Evolutionary conservation across 2,888 invertebrate genomes (phyloP).

Genomic region (Leptinotarsa haldemani): DNA sequence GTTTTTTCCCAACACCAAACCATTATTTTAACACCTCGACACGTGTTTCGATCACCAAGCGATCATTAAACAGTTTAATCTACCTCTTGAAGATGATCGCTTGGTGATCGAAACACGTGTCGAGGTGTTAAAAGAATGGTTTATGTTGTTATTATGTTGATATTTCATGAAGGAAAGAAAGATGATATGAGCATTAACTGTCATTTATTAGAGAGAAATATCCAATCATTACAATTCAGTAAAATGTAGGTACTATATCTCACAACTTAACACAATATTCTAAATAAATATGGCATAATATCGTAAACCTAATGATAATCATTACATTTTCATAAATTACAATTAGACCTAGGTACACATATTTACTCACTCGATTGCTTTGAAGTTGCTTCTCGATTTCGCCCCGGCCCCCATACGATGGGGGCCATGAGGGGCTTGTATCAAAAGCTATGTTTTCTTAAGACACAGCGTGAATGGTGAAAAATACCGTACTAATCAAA

Average conservation of each 20-base stretch:
- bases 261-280: constrained; percentile 51
- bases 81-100: too few species aligned
- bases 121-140: too few species aligned
- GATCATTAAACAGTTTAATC: too few species aligned
- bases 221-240: constrained; percentile 53
- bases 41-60: too few species aligned
- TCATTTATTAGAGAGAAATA: constrained; percentile 57
- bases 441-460: constrained; percentile 58
- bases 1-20: too few species aligned
- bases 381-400: constrained; percentile 53
- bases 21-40: too few species aligned
- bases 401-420: constrained; percentile 35
- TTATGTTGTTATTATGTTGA: too few species aligned
- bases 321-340: constrained; percentile 45
- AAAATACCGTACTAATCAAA: constrained; percentile 58
- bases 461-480: constrained; percentile 65
- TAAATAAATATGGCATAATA: constrained; percentile 59
- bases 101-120: too few species aligned
- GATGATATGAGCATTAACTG: constrained; percentile 48
- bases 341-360: constrained; percentile 45
- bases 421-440: constrained; percentile 43
- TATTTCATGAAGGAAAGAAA: constrained; percentile 13
- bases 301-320: constrained; percentile 46
- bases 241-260: constrained; percentile 42
- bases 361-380: constrained; percentile 59